These are phyloP conservation scores for Neopipo cinnamomea DNA, from an alignment of 2,113 vertebrate genomes.

Conservation along the genomic window DNA sequence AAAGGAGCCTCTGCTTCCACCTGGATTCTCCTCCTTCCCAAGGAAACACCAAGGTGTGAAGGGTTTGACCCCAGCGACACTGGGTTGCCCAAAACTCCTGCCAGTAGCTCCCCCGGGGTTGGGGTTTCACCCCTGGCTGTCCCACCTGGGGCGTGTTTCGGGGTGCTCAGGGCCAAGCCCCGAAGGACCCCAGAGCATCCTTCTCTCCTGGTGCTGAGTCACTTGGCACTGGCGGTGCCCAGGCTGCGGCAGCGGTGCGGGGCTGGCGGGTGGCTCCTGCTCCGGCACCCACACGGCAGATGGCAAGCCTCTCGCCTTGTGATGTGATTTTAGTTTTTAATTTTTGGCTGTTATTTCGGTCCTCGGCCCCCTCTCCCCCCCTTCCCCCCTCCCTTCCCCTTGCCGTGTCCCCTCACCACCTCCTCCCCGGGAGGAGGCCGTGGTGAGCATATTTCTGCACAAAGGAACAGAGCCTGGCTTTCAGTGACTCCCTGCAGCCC, in stretches of 20 bases:
- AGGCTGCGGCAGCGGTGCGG: rapidly evolving
- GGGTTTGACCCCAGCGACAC: neutral
- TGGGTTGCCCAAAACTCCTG: neutral
- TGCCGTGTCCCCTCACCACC: neutral
- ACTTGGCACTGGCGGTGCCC: neutral
- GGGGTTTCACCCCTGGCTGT: rapidly evolving
- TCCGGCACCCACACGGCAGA: slow-evolving; percentile 55
- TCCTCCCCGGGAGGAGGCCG: neutral
- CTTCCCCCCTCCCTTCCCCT: neutral
- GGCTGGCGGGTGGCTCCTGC: neutral
- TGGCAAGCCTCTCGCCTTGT: slow-evolving; percentile 49
- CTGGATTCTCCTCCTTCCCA: slow-evolving; percentile 25
- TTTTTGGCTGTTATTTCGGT: slow-evolving; percentile 45
- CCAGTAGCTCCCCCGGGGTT: rapidly evolving
- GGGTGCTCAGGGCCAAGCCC: rapidly evolving
- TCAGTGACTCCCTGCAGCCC: neutral
- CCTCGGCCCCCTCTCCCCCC: neutral
- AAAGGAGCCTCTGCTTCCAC: slow-evolving; percentile 25
- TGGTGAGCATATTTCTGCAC: neutral
- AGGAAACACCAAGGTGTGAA: slow-evolving; percentile 38
- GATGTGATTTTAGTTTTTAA: neutral
- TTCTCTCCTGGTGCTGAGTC: neutral
- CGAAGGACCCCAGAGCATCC: neutral
- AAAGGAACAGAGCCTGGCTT: rapidly evolving
- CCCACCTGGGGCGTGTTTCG: rapidly evolving